phyloP scores from a whole-genome alignment of 2,888 invertebrate species.

The Octonoba sinensis region DNA sequence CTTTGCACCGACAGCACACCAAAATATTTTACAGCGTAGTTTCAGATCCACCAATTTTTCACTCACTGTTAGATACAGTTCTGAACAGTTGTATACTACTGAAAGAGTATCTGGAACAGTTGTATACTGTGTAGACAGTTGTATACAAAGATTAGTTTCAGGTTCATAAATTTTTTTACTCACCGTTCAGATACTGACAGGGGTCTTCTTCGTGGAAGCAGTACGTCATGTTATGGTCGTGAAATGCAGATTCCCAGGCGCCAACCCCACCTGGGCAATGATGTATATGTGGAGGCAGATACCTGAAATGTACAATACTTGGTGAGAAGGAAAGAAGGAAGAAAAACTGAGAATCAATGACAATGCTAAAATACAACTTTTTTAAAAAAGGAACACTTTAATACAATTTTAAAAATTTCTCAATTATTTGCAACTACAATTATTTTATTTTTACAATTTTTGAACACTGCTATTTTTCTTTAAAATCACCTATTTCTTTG shows the following conservation, averaged over 20 bases:
- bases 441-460: no score
- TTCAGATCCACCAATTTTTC: no score
- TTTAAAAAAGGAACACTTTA: no score
- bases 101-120: neutral
- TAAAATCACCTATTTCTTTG: no score
- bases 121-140: neutral
- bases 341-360: neutral
- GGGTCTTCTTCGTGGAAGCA: constrained; percentile 20
- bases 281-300: constrained; percentile 14
- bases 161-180: neutral
- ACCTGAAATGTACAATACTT: neutral
- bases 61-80: no score
- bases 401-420: no score
- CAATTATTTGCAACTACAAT: no score
- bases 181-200: constrained; percentile 9
- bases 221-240: constrained; percentile 15
- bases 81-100: no score
- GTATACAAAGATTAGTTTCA: neutral
- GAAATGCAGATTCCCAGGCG: constrained; percentile 21
- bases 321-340: neutral
- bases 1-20: no score
- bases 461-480: no score
- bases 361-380: no score
- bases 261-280: constrained; percentile 32
- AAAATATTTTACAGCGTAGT: no score